Evolutionary conservation across 2,888 invertebrate species (phyloP).

Genomic region (Odontomyia ornata): DNA sequence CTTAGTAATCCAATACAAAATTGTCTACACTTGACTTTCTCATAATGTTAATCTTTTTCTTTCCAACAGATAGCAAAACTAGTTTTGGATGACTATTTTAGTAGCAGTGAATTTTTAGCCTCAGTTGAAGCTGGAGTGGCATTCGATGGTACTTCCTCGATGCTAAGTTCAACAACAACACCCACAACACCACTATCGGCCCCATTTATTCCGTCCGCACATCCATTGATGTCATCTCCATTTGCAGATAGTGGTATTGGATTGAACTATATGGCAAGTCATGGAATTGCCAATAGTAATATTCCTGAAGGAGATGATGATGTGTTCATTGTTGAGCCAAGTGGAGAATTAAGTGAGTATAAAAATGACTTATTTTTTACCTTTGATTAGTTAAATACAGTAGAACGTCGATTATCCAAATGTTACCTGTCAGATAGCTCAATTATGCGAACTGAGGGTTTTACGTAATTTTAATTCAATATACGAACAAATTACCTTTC

Average conservation of each 20-base stretch:
- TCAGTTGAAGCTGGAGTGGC: slow-evolving; percentile 63
- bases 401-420: too few species aligned
- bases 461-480: too few species aligned
- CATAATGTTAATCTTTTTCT: too few species aligned
- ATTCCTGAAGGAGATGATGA: slow-evolving; percentile 62
- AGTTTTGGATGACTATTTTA: slow-evolving; percentile 86
- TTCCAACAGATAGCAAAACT: slow-evolving; percentile 85
- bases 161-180: slow-evolving; percentile 61
- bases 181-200: slow-evolving; percentile 57
- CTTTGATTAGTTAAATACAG: too few species aligned
- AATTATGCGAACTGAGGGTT: too few species aligned
- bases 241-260: slow-evolving; percentile 63
- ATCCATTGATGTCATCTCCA: slow-evolving; percentile 53
- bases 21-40: not conserved
- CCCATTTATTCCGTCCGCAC: slow-evolving; percentile 53
- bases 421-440: too few species aligned
- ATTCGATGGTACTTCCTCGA: slow-evolving; percentile 61
- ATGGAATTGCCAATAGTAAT: slow-evolving; percentile 50
- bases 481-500: too few species aligned
- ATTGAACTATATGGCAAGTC: slow-evolving; percentile 60
- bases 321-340: slow-evolving; percentile 59
- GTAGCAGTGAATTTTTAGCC: slow-evolving; percentile 63
- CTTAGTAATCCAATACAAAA: not conserved
- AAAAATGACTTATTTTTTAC: not conserved
- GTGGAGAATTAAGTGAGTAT: slow-evolving; percentile 51